Conservation (phyloP, 2,888 invertebrate genomes). For the Syrphus vitripennis region DNA sequence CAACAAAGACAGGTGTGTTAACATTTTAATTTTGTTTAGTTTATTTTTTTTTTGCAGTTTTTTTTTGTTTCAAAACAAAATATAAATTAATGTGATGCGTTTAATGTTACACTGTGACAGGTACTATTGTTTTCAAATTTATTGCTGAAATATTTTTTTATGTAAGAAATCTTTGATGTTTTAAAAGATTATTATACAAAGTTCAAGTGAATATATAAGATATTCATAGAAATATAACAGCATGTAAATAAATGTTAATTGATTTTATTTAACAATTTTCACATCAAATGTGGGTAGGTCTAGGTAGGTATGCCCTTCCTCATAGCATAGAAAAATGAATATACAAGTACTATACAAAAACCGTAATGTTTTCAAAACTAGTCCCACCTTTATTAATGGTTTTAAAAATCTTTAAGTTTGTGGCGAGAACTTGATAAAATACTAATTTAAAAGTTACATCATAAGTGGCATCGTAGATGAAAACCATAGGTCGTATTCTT, state of each 20-base stretch:
- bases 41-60: not conserved
- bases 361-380: too few relatives aligned
- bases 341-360: too few relatives aligned
- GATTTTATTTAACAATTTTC: not conserved
- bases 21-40: conserved; percentile 22
- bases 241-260: not conserved
- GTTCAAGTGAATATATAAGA: not conserved
- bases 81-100: not conserved
- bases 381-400: too few relatives aligned
- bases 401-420: too few relatives aligned
- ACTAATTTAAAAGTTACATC: too few relatives aligned
- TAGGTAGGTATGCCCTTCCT: too few relatives aligned
- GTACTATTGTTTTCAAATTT: not conserved
- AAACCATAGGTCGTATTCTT: too few relatives aligned
- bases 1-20: not conserved
- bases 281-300: too few relatives aligned
- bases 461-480: too few relatives aligned
- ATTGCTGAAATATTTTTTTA: not conserved
- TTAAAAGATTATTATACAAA: too few relatives aligned
- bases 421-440: too few relatives aligned
- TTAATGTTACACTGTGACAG: not conserved
- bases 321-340: too few relatives aligned
- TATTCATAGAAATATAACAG: not conserved
- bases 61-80: not conserved
- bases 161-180: not conserved